These are phyloP conservation scores for Heteromormyrus szaboi DNA, from an alignment of 2,797 vertebrate species.

Conservation along the genomic window DNA sequence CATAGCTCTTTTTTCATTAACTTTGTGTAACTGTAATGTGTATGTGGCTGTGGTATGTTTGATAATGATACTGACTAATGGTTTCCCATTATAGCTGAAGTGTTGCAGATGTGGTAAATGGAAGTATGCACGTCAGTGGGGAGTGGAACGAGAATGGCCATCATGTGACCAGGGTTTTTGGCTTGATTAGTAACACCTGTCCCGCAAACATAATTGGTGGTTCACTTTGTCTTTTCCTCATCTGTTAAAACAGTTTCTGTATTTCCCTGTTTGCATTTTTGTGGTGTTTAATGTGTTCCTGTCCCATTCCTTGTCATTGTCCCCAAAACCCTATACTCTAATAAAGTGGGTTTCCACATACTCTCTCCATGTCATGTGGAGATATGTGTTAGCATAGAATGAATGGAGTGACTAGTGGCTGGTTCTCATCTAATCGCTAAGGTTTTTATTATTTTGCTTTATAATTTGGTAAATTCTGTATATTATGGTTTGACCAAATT, in stretches of 20 bases:
- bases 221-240: conserved; percentile 9
- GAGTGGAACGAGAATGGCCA: neutral
- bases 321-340: neutral
- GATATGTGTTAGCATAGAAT: neutral
- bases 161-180: neutral
- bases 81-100: conserved; percentile 8
- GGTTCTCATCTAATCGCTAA: neutral
- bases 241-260: conserved; percentile 17
- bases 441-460: neutral
- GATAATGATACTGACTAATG: neutral
- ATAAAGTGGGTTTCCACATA: neutral
- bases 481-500: neutral
- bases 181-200: conserved; percentile 3
- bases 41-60: neutral
- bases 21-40: conserved; percentile 1
- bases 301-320: neutral
- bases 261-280: neutral
- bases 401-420: neutral
- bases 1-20: neutral
- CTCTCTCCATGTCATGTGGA: neutral
- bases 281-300: neutral
- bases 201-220: neutral
- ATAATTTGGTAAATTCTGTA: neutral
- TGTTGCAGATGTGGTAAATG: conserved; percentile 7
- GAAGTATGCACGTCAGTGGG: neutral